Percentiles rank a stretch among this genome's conserved stretches.
phyloP scores from a whole-genome alignment of 23 tunicate species.

The Halocynthia roretzi region DNA sequence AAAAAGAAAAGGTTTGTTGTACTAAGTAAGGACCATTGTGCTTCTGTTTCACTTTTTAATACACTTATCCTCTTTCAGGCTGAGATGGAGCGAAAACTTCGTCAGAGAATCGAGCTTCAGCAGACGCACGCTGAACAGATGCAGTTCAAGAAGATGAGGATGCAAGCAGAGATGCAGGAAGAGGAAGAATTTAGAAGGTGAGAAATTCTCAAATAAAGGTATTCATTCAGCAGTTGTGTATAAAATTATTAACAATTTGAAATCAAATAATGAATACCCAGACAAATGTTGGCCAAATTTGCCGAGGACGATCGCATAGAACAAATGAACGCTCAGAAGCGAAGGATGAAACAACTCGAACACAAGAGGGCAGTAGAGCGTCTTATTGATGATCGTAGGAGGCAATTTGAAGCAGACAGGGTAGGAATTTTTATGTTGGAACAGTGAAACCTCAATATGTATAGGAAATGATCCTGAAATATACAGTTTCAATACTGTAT shows the following conservation, averaged over 20 bases:
- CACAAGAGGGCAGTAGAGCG: conserved; percentile 95
- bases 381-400: conserved; percentile 55
- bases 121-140: conserved; percentile 76
- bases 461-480: no score
- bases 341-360: conserved; percentile 95
- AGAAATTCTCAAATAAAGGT: not conserved
- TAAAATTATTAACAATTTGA: not conserved
- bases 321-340: conserved; percentile 96
- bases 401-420: conserved; percentile 77
- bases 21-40: not conserved
- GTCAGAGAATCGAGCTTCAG: conserved; percentile 84
- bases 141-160: conserved; percentile 83
- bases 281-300: conserved; percentile 95
- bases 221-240: not conserved
- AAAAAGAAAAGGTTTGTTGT: conserved; percentile 39
- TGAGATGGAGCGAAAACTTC: conserved; percentile 58
- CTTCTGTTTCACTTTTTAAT: no score
- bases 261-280: not conserved
- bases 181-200: conserved; percentile 82
- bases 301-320: conserved; percentile 98
- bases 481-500: no score
- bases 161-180: conserved; percentile 63
- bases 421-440: not conserved
- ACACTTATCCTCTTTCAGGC: conserved; percentile 3
- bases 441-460: no score